phyloP scores from a whole-genome alignment of 2,888 invertebrate species.

The Cataglyphis altisquamis region DNA sequence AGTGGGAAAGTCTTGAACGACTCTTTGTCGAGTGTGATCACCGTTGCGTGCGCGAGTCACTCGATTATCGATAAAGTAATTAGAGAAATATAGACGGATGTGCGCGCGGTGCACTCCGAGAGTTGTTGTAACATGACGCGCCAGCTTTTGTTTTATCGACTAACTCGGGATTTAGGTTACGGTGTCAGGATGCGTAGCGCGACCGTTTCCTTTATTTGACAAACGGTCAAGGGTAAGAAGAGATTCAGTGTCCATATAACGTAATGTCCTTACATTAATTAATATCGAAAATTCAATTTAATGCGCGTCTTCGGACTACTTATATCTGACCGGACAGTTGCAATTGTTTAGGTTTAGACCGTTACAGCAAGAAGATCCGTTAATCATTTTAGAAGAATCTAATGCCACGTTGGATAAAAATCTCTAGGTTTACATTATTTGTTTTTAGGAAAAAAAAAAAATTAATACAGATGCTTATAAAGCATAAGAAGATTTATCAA shows the following conservation, averaged over 20 bases:
- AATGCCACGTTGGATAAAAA: background rate
- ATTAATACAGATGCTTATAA: too few species aligned
- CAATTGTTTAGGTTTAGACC: too few species aligned
- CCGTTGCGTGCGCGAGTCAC: slow-evolving; percentile 69
- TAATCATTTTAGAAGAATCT: background rate
- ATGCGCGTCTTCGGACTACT: background rate
- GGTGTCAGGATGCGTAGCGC: slow-evolving; percentile 57
- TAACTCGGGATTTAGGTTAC: slow-evolving; percentile 70
- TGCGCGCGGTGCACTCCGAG: slow-evolving; percentile 50
- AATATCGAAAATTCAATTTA: background rate
- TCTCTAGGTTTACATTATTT: background rate
- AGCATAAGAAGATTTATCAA: background rate
- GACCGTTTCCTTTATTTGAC: slow-evolving; percentile 48
- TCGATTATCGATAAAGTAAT: slow-evolving; percentile 77
- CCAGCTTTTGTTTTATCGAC: slow-evolving; percentile 68
- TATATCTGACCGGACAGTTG: background rate
- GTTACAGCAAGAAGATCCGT: background rate
- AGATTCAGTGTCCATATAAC: background rate
- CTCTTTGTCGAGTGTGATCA: slow-evolving; percentile 64
- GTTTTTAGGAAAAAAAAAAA: background rate
- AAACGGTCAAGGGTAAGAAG: slow-evolving; percentile 39
- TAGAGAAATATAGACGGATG: slow-evolving; percentile 70
- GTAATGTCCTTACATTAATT: background rate
- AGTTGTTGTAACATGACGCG: slow-evolving; percentile 56
- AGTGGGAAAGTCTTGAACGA: slow-evolving; percentile 55